Evolutionary conservation across 2,797 vertebrate species (phyloP).

Genomic region (Chrosomus eos): DNA sequence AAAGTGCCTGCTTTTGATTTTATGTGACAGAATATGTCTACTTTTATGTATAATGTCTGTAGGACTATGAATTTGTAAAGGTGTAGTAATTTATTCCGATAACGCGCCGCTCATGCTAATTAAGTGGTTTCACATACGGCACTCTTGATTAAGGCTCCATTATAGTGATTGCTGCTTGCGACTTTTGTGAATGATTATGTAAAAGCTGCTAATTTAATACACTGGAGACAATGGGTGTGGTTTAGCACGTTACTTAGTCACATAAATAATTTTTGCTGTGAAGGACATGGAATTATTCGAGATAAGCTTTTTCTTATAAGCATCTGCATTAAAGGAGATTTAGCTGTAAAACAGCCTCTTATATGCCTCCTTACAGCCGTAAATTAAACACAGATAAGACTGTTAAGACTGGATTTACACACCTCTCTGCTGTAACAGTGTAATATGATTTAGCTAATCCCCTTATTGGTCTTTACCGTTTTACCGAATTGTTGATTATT

Average conservation of each 20-base stretch:
- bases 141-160: conserved; percentile 60
- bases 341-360: conserved; percentile 52
- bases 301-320: conserved; percentile 45
- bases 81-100: conserved; percentile 51
- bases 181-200: conserved; percentile 51
- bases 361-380: conserved; percentile 19
- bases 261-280: conserved; percentile 55
- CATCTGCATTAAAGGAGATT: conserved; percentile 55
- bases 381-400: conserved; percentile 10
- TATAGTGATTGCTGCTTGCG: conserved; percentile 68
- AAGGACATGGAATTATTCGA: conserved; percentile 53
- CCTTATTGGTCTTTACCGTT: neutral
- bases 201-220: conserved; percentile 62
- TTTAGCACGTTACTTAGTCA: conserved; percentile 44
- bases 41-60: neutral
- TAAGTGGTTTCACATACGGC: conserved; percentile 30
- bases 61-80: conserved; percentile 22
- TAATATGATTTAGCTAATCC: neutral
- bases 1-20: neutral
- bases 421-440: neutral
- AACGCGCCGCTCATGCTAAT: conserved; percentile 60
- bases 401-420: neutral
- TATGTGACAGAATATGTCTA: neutral
- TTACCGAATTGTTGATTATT: neutral
- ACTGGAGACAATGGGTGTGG: conserved; percentile 51